Percentiles rank a stretch among this genome's conserved stretches.
phyloP scores from a whole-genome alignment of 2,888 invertebrate species.

The Brachynemurus nebulosus region DNA sequence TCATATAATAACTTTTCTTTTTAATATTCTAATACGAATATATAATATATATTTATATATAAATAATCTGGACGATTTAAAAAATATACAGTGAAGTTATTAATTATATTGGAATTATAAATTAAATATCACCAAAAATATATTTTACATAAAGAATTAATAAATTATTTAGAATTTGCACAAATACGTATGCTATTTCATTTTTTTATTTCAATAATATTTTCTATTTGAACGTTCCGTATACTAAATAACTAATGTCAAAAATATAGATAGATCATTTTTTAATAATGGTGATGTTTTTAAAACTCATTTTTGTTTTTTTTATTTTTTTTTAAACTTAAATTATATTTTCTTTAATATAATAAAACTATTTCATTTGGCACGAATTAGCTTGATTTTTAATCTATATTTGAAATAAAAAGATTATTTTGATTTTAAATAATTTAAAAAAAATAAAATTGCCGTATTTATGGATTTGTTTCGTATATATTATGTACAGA shows the following conservation, averaged over 20 bases:
- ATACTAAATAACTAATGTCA: not conserved
- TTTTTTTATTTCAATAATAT: not conserved
- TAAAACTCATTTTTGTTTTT: not conserved
- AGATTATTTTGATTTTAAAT: no score
- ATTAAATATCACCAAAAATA: slow-evolving; percentile 1
- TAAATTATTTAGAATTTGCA: not conserved
- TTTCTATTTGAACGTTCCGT: not conserved
- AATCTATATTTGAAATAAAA: no score
- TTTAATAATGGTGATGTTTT: not conserved
- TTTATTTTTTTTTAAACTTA: not conserved
- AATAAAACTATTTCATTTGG: no score
- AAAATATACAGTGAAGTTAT: not conserved
- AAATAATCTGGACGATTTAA: not conserved
- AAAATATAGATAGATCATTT: not conserved
- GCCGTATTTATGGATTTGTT: no score
- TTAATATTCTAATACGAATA: no score
- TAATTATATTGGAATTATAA: not conserved
- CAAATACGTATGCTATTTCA: no score
- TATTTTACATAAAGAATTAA: not conserved
- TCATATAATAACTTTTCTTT: no score
- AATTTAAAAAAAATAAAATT: no score
- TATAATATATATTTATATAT: no score
- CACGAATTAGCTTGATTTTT: no score
- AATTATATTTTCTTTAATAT: no score
- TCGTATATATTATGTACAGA: no score